Evolutionary conservation across 2,888 invertebrate species (phyloP), one percentile per base, ranked within the genome.

Genomic region (Spicauda simplicius): DNA sequence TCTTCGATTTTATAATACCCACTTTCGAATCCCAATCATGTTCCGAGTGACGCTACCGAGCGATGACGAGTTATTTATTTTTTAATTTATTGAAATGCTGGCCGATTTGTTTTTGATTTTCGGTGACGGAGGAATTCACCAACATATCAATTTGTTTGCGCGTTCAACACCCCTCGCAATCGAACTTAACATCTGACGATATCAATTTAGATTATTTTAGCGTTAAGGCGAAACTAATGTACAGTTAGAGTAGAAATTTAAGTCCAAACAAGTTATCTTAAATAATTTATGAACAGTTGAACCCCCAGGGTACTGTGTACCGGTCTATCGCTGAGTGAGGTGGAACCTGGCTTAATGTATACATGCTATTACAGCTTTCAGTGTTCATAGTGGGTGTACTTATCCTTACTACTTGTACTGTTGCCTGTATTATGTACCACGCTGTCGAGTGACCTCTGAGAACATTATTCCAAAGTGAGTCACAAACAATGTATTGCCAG

Each of bases 221-320:
- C 89, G 79, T 90, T 93, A 93, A 93, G 93, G 93, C 93, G 93
- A 93, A 93, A 93, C 93, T 93, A 93, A 93, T 93, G 93, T 93
- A 93, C 93, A 93, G 93, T 93, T 93, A 93, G 91, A 93, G 90
- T 93, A 93, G 93, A 92, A 87, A 90, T 85, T 90, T 92, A 93
- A 93, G 92, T 93, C 91, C 90, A 91, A 93, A 89, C 88, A 80
- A 90, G 84, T 90, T 91, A 88, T 88, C 81, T 86, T 87, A 82
- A 81, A 84, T 90, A 88, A 90, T 90, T 91, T 90, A 91, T 91
- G 84, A 88, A 86, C 88, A 83, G 82, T 86, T 83, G 73, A 87
- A 83, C 81, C 87, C 85, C 86, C 81, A 79, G 73, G 89, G 91
- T 91, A 91, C 90, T 86, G 81, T 91, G 90, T 91, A 90, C 90